phyloP scores from a whole-genome alignment of 37 sponge, comb jelly and placozoan genomes.

The Aplysina aerophoba region DNA sequence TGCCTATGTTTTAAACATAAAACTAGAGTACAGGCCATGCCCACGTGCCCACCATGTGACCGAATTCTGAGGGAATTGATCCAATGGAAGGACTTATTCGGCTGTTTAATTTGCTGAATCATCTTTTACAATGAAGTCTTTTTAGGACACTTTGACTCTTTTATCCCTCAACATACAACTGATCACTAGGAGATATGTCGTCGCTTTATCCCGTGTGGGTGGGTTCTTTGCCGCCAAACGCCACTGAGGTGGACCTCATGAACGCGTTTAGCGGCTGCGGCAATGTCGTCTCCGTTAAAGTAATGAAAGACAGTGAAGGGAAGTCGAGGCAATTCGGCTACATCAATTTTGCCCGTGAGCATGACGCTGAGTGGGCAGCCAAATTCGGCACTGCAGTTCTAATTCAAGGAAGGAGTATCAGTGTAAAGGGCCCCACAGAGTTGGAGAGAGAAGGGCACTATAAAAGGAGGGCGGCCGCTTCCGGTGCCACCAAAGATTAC shows the following conservation, averaged over 20 bases:
- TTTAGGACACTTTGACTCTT: neutral
- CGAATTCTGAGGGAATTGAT: too few relatives aligned
- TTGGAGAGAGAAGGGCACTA: conserved; percentile 51
- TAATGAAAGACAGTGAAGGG: conserved; percentile 58
- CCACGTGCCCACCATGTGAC: too few relatives aligned
- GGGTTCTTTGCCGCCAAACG: conserved; percentile 58
- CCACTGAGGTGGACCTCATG: conserved; percentile 56
- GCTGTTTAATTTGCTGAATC: conserved; percentile 3
- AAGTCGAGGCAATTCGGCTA: conserved; percentile 76
- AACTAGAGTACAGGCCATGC: too few relatives aligned
- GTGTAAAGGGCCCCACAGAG: conserved; percentile 63
- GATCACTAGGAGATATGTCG: neutral
- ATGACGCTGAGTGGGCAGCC: conserved; percentile 73
- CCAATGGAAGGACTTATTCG: too few relatives aligned
- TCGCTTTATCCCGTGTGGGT: conserved; percentile 79
- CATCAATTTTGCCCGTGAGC: conserved; percentile 56
- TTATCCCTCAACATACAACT: too few relatives aligned
- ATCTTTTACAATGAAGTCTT: neutral
- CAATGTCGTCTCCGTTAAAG: conserved; percentile 36
- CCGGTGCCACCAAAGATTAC: conserved; percentile 33
- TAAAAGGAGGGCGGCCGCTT: neutral
- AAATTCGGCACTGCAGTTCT: neutral
- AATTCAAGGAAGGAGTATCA: conserved; percentile 43
- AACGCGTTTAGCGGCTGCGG: conserved; percentile 50
- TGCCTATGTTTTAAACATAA: too few relatives aligned